Conservation (phyloP, 1,140 invertebrate genomes). For the Gyrodactylus bullatarudis region DNA sequence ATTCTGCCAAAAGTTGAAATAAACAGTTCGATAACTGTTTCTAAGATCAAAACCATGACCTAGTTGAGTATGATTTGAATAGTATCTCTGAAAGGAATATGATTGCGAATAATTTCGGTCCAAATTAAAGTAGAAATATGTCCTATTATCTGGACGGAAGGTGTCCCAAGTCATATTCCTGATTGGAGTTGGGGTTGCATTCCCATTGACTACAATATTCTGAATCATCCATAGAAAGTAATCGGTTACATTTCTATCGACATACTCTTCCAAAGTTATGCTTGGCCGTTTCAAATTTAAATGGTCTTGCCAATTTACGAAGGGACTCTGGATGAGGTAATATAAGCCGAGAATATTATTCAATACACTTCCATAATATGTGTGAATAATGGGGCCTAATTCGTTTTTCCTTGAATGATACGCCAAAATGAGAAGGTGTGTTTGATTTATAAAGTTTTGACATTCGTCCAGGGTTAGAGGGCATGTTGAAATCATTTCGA, state of each 20-base stretch:
- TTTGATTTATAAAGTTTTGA: neutral
- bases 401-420: neutral
- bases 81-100: neutral
- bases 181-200: conserved; percentile 2
- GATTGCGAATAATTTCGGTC: neutral
- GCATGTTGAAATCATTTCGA: neutral
- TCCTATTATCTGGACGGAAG: conserved; percentile 5
- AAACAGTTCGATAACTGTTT: neutral
- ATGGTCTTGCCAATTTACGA: neutral
- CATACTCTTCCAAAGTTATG: neutral
- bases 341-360: neutral
- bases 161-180: conserved; percentile 6
- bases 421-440: neutral
- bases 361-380: conserved; percentile 1
- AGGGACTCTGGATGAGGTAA: neutral
- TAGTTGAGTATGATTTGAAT: neutral
- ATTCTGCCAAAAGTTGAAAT: neutral
- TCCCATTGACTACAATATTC: conserved; percentile 3
- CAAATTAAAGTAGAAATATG: neutral
- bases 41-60: neutral
- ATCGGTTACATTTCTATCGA: conserved; percentile 4
- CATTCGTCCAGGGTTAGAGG: neutral
- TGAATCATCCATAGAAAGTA: neutral
- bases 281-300: neutral
- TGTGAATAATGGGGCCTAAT: neutral